A percentile compares a stretch with the other conserved stretches of the same genome.
phyloP scores from a whole-genome alignment of 1,140 invertebrate species.

The Forficula auricularia region DNA sequence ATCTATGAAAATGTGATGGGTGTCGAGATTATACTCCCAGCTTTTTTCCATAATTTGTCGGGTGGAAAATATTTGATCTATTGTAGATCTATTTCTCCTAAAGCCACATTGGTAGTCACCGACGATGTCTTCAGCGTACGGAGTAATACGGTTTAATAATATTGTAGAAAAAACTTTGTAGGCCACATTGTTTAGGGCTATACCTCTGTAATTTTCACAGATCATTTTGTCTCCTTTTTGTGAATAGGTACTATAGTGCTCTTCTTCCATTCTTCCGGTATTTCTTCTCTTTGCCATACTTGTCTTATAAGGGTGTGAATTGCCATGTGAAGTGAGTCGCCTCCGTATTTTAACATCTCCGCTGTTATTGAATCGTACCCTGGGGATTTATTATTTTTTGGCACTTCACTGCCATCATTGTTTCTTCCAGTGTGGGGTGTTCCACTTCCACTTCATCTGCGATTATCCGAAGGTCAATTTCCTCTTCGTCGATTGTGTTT shows the following conservation, averaged over 20 bases:
- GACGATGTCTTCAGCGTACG: conserved; percentile 6
- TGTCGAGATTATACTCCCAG: conserved; percentile 5
- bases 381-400: conserved; percentile 10
- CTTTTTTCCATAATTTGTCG: conserved; percentile 11
- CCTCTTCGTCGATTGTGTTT: no score
- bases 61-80: conserved; percentile 13
- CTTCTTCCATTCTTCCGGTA: conserved; percentile 14
- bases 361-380: background rate
- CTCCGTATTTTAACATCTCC: conserved; percentile 12
- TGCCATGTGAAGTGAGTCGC: conserved; percentile 3
- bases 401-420: conserved; percentile 7
- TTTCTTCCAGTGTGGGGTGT: conserved; percentile 3
- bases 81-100: conserved; percentile 5
- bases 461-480: no score
- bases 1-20: conserved; percentile 6
- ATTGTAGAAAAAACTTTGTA: conserved; percentile 11
- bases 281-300: conserved; percentile 9
- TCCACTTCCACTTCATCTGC: background rate
- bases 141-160: conserved; percentile 1
- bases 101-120: conserved; percentile 11
- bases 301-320: conserved; percentile 10
- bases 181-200: conserved; percentile 8
- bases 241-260: conserved; percentile 10
- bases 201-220: conserved; percentile 7
- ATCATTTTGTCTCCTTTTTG: conserved; percentile 12